Base-by-base conservation (phyloP, 2,888 invertebrate species). In the Conops quadrifasciatus region DNA sequence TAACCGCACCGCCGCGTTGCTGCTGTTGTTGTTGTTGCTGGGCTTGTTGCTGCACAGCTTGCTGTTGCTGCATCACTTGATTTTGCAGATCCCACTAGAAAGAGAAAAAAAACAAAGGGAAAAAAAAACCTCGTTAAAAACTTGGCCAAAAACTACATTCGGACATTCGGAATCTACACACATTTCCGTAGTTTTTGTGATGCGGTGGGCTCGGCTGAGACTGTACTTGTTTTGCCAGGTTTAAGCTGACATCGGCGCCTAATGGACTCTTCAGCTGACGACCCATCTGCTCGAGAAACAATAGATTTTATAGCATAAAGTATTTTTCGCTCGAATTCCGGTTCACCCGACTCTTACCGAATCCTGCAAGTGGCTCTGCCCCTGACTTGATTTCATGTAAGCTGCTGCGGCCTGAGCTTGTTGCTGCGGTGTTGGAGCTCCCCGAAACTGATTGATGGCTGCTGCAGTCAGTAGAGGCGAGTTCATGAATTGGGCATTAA, bases 391-490 rank as follows among this genome's bases (percentile, higher is more conserved):
- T 73, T 79, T 83, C 79, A 86, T 87, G 76, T 86, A 82, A 45
- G 85, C 85, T 13, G 82, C 80, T 59, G 80, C 80, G n/a, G 79
- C 78, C 30, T 78, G 75, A 43, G 78, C 78, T 21, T 78, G 77
- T 36, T 77, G 77, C 67, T 80, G 81, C 4, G 82, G 84, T 58
- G 82, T 82, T 47, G 85, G 86, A 47, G 84, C 86, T 60, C 84
- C 83, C 19, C 86, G 86, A 77, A 83, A 86, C 75, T 85, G 85
- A 75, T 82, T 84, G 47, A 86, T 84, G 3, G 85, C 89, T 77
- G 83, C 89, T 78, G 84, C 91, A 84, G 89, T 89, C 79, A 92
- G 88, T 73, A 91, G 88, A 73, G 91, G 89, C 0, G 89, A 88
- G 76, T 89, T 89, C 74, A 90, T 83, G 79, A 89, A 90, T 78